Base-by-base conservation (phyloP, 2,888 invertebrate genomes). In the Drosophila nigricruria region DNA sequence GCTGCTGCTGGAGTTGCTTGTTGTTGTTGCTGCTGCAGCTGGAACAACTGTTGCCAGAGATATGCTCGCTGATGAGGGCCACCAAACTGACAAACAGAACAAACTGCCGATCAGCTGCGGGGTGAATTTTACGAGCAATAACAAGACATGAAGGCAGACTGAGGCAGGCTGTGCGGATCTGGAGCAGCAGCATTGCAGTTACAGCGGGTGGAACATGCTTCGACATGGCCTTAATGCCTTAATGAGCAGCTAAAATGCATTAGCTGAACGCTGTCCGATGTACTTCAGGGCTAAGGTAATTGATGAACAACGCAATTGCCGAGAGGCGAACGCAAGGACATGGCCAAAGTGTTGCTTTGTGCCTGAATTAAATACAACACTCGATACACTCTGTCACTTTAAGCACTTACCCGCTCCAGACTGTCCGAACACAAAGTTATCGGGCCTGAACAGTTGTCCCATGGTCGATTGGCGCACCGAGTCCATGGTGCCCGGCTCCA, bases 401-500 rank as follows among this genome's bases (percentile, higher is more conserved):
- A 20, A 50, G 16, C 20, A 60, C 89, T 93, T 79, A 94, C 96
- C 95, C 30, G 98, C 97, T 6, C 97, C 97, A 69, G 95, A 96
- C 92, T 96, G 95, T 1, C 96, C 96, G 77, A 96, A 97, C 27
- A 97, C 96, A 92, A 96, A 97, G 93, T 97, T 97, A 91, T 98
- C 97, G 9, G 97, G 97, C 60, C 96, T 93, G 94, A 97, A 97
- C 71, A 97, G 94, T 89, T 95, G 95, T 0, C 97, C 97, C 91
- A 96, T 96, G 3, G 96, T 95, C 42, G 96, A 96, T 49, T 96
- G 95, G 79, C 97, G 94, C 84, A 97, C 96, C 8, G 96, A 95
- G 92, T 98, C 97, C 97, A 98, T 97, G 18, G 97, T 97, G 6
- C 97, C 97, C 0, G 97, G 97, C 93, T 98, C 98, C 91, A 98